These are phyloP conservation scores for Neodiprion fabricii DNA, from an alignment of 1,140 invertebrate genomes.

Conservation along the genomic window DNA sequence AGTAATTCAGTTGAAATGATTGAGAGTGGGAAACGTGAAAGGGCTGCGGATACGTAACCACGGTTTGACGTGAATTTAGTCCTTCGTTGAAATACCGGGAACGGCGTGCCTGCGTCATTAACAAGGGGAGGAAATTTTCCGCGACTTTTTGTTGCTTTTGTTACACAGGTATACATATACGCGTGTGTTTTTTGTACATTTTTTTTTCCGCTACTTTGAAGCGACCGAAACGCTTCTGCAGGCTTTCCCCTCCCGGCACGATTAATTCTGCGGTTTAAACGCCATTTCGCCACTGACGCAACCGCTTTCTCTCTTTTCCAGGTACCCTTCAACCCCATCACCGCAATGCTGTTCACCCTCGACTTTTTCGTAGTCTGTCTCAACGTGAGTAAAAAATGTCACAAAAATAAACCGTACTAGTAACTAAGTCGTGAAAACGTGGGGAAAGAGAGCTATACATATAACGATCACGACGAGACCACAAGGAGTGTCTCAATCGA, in stretches of 20 bases:
- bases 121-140: too few species aligned
- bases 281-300: not conserved
- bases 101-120: too few species aligned
- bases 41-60: too few species aligned
- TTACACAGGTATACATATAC: too few species aligned
- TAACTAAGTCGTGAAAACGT: not conserved
- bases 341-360: constrained; percentile 68
- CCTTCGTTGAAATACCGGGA: too few species aligned
- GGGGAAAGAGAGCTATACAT: not conserved
- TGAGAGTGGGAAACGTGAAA: too few species aligned
- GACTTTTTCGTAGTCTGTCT: constrained; percentile 70
- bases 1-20: too few species aligned
- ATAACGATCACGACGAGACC: too few species aligned
- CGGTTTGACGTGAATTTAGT: too few species aligned
- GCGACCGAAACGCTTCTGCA: not conserved
- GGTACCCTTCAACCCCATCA: constrained; percentile 67
- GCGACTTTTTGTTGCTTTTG: too few species aligned
- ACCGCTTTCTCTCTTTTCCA: constrained; percentile 56
- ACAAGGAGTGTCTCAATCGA: too few species aligned
- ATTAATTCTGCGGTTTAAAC: not conserved
- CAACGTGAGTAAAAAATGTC: constrained; percentile 65
- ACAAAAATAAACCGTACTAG: not conserved
- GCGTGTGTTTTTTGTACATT: not conserved
- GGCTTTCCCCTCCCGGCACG: not conserved
- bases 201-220: not conserved